Conservation (phyloP, 2,888 invertebrate species). For the Hypolimnas misippus region DNA sequence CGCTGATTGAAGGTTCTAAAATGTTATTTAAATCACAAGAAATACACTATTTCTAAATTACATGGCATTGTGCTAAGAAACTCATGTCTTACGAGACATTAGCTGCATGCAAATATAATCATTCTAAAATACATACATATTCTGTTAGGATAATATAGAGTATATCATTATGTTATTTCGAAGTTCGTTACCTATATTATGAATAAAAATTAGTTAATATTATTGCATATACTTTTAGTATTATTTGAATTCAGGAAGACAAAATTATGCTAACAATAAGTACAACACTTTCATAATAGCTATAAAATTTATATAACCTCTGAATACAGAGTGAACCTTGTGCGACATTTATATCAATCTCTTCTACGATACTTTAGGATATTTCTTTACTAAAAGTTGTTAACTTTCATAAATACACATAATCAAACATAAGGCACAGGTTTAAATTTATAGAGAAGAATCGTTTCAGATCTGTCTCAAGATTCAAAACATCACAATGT, state of each 20-base stretch:
- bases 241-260: background rate
- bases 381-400: background rate
- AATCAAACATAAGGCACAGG: background rate
- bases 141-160: background rate
- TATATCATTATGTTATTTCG: background rate
- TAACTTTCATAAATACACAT: background rate
- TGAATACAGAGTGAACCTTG: background rate
- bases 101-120: background rate
- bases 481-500: constrained; percentile 7
- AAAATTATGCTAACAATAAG: background rate
- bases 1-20: background rate
- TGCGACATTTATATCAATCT: background rate
- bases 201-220: background rate
- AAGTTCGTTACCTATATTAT: no score
- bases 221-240: background rate
- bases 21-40: background rate
- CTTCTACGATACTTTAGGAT: no score
- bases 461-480: constrained; percentile 9
- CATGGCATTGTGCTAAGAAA: background rate
- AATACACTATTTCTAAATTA: background rate
- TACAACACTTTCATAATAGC: background rate
- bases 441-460: background rate
- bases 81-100: background rate
- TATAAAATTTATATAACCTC: background rate
- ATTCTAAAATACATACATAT: background rate